A percentile compares a stretch with the other conserved stretches of the same genome.
Conservation (phyloP, 1,140 invertebrate species). For the Schlechtendalia chinensis region DNA sequence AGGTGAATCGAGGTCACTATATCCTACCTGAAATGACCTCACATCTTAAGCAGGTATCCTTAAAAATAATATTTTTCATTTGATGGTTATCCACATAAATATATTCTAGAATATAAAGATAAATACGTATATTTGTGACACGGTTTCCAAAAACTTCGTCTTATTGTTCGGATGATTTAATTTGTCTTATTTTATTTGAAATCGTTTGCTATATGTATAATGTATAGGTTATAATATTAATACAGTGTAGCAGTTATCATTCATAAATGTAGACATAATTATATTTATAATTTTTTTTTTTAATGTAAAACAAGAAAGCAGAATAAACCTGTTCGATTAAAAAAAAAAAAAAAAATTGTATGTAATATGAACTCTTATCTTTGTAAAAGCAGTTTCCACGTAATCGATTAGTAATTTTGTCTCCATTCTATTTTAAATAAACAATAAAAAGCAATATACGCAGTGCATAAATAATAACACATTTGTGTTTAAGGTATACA, state of each 20-base stretch:
- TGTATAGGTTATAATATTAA: no score
- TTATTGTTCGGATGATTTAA: no score
- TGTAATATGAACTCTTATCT: background rate
- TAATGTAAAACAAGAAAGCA: background rate
- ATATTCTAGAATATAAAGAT: no score
- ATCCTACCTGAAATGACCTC: background rate
- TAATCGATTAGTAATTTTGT: background rate
- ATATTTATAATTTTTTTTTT: background rate
- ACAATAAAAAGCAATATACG: background rate
- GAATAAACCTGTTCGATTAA: background rate
- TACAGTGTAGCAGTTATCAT: background rate
- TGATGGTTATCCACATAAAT: no score
- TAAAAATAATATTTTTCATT: background rate
- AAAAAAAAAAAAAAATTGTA: background rate
- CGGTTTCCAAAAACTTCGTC: no score
- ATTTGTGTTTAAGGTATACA: no score
- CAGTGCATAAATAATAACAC: background rate
- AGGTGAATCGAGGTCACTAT: constrained; percentile 26
- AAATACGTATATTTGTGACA: no score
- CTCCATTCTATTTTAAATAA: background rate
- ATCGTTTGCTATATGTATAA: no score
- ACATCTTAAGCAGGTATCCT: background rate
- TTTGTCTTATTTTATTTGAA: no score
- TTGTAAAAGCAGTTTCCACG: constrained; percentile 4
- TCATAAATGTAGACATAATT: background rate